phyloP scores from a whole-genome alignment of 2,797 vertebrate species.

The Balearica regulorum region DNA sequence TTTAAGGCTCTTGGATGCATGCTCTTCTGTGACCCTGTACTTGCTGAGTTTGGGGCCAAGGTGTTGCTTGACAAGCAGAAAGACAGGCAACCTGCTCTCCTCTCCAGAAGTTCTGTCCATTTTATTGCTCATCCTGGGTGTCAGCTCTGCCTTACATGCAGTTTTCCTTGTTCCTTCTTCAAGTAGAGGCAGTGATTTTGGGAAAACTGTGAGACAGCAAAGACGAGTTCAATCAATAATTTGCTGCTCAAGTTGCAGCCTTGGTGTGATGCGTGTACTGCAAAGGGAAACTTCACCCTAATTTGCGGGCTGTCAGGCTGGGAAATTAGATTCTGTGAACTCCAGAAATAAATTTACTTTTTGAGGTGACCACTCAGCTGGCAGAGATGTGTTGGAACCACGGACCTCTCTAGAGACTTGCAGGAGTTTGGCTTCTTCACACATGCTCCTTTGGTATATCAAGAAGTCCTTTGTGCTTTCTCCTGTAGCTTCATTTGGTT shows the following conservation, averaged over 20 bases:
- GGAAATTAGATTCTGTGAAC: background rate
- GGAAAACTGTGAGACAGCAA: background rate
- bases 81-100: background rate
- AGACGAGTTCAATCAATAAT: background rate
- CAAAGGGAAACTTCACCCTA: background rate
- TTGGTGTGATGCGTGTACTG: background rate
- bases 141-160: background rate
- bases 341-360: background rate
- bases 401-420: fast-evolving
- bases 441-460: background rate
- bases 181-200: background rate
- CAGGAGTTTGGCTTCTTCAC: background rate
- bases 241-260: background rate
- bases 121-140: background rate
- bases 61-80: background rate
- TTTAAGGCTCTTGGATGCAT: background rate
- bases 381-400: background rate
- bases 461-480: background rate
- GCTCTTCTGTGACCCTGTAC: background rate
- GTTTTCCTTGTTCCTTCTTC: background rate
- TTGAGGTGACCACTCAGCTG: background rate
- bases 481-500: background rate
- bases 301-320: background rate
- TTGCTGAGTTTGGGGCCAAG: background rate
- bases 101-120: background rate